A percentile compares a stretch with the other conserved stretches of the same genome.
Conservation (phyloP, 2,797 vertebrate genomes). For the Ctenosaura bakeri region DNA sequence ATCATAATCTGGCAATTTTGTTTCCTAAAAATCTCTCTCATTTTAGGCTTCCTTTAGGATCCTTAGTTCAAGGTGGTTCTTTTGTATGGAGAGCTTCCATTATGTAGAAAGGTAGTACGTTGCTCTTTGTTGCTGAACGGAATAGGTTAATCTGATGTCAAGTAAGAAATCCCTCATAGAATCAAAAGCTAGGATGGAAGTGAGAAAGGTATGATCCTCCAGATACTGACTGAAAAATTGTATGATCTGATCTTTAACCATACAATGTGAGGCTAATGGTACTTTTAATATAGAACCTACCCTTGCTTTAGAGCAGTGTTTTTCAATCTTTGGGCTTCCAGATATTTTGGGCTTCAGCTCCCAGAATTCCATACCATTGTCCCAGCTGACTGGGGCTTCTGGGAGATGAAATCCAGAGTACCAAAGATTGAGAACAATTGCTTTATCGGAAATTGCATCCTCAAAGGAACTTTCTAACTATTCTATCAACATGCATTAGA, state of each 20-base stretch:
- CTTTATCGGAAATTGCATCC: not conserved
- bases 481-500: not conserved
- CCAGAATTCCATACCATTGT: not conserved
- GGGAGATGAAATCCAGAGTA: not conserved
- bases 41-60: constrained; percentile 5
- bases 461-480: constrained; percentile 1
- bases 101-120: not conserved
- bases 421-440: not conserved
- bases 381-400: too few relatives aligned
- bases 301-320: too few relatives aligned
- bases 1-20: not conserved
- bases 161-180: not conserved
- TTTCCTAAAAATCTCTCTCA: not conserved
- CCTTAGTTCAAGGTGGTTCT: not conserved
- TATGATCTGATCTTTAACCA: too few relatives aligned
- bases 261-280: too few relatives aligned
- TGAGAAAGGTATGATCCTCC: too few relatives aligned
- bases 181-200: too few relatives aligned
- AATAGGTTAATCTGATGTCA: not conserved
- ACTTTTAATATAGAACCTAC: too few relatives aligned
- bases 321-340: too few relatives aligned
- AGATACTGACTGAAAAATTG: too few relatives aligned
- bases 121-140: not conserved
- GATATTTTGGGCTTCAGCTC: not conserved
- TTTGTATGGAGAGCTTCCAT: too few relatives aligned